Evolutionary conservation across 2,113 vertebrate genomes (phyloP), one percentile per base, ranked within the genome.

Genomic region (Amphilophus citrinellus): DNA sequence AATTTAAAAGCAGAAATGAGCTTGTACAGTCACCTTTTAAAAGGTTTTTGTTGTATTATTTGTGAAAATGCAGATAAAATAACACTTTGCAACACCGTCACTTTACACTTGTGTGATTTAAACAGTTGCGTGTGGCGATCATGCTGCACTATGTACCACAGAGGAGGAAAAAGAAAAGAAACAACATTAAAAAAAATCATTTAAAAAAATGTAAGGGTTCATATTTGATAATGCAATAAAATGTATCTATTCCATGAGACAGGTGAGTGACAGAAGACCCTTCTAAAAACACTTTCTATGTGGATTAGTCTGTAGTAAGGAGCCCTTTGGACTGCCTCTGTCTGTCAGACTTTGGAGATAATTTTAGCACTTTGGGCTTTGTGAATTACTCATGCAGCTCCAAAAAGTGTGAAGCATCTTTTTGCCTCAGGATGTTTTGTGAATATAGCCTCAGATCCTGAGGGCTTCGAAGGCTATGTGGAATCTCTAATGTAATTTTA

Each of bases 301-400:
- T 47, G 27, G 63, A 60, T 81, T 71, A 60, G 62, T 20, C 57
- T 57, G 32, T 18, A 37, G 30, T 63, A 56, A 81, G 53, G 44
- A 50, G 57, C 24, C 56, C 63, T 39, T 30, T 82, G 58, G 66
- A 56, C 59, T 17, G n/a, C 47, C n/a, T 56, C 71, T 62, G 58
- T 62, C 27, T 76, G 42, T 82, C 32, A 76, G 3, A 56, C 80
- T 37, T 61, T 75, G 80, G 58, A 75, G 68, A 82, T 56, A 61
- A 22, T 61, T 82, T 50, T 22, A 82, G 17, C 44, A 68, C 57
- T 50, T 18, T 13, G 47, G 66, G 80, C 63, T 75, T 47, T 73
- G 27, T 73, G 66, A 60, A 82, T 75, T 56, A 75, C 66, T 76
- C 35, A 37, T 61, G 35, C 58, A n/a, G 47, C 68, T 30, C 58